phyloP scores from a whole-genome alignment of 2,888 invertebrate species.

The Ptychoptera albimana region DNA sequence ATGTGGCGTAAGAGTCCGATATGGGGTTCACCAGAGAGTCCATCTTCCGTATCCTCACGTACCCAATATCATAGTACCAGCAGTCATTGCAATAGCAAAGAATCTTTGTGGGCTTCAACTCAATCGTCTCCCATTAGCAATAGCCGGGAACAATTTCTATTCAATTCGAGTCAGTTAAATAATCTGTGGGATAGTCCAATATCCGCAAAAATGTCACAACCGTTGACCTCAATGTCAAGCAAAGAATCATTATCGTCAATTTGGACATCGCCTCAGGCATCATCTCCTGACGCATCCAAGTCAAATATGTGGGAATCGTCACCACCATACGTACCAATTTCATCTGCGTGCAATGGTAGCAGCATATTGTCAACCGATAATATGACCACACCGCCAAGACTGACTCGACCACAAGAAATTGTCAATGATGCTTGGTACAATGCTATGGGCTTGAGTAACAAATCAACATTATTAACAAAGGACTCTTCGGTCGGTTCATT shows the following conservation, averaged over 20 bases:
- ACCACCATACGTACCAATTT: not conserved
- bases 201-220: constrained; percentile 12
- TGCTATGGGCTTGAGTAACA: not conserved
- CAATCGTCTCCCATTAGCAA: constrained; percentile 24
- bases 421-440: constrained; percentile 14
- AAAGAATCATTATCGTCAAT: constrained; percentile 12
- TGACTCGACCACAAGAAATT: constrained; percentile 14
- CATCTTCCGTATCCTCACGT: constrained; percentile 16
- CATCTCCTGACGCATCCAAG: not conserved
- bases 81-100: constrained; percentile 27
- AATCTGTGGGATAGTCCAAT: constrained; percentile 15
- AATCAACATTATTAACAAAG: constrained; percentile 4
- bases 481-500: constrained; percentile 12
- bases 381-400: constrained; percentile 2
- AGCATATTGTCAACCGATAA: constrained; percentile 9
- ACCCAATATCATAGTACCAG: constrained; percentile 17
- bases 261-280: constrained; percentile 10
- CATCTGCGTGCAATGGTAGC: not conserved
- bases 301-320: not conserved
- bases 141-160: constrained; percentile 16
- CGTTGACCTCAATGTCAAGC: constrained; percentile 7
- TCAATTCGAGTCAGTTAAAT: constrained; percentile 4
- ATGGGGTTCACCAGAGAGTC: constrained; percentile 25
- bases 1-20: constrained; percentile 12
- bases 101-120: constrained; percentile 25